A percentile compares a stretch with the other conserved stretches of the same genome.
Evolutionary conservation across 2,113 vertebrate species (phyloP).

Genomic region (Hemichromis elongatus): DNA sequence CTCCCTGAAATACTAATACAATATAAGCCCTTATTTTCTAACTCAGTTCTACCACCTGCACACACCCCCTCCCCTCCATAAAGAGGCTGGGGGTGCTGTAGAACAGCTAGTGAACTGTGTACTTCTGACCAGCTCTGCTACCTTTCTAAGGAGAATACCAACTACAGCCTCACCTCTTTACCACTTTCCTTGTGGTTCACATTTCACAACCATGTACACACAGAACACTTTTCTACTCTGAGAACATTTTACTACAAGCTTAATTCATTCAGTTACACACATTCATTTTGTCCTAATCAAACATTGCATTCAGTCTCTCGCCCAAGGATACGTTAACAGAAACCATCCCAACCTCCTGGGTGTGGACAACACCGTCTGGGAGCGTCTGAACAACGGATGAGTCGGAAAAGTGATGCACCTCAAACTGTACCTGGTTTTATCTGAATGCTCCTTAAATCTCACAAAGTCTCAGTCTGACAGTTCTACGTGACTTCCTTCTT

Average conservation of each 20-base stretch:
- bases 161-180: background rate
- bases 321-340: background rate
- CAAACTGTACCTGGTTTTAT: background rate
- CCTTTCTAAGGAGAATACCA: conserved; percentile 12
- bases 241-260: background rate
- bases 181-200: background rate
- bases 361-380: background rate
- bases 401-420: background rate
- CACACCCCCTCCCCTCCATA: background rate
- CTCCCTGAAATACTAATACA: conserved; percentile 73
- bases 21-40: conserved; percentile 67
- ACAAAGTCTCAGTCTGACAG: background rate
- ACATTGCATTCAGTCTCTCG: background rate
- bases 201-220: background rate
- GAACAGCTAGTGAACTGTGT: conserved; percentile 15
- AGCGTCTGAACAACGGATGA: background rate
- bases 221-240: background rate
- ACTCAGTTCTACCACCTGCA: conserved; percentile 36
- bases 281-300: rapidly evolving
- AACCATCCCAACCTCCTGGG: background rate
- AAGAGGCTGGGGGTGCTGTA: background rate
- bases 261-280: background rate
- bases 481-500: background rate
- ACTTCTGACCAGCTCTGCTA: conserved; percentile 33
- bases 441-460: background rate